Evolutionary conservation across 1,140 invertebrate genomes (phyloP).

Genomic region (Cotesia typhae): DNA sequence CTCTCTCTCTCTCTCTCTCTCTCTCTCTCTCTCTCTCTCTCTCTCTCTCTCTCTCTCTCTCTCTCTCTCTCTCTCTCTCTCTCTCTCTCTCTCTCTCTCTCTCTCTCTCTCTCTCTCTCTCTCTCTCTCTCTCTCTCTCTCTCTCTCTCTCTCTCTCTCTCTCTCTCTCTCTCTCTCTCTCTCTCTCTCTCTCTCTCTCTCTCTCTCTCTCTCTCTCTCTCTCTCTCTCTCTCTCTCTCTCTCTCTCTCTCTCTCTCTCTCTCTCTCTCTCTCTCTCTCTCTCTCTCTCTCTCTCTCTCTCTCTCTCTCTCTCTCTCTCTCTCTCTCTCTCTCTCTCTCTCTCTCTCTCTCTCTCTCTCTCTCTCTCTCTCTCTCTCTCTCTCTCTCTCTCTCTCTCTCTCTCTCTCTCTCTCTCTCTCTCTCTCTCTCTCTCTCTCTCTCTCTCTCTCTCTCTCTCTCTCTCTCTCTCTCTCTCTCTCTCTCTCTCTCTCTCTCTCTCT

Average conservation of each 20-base stretch:
- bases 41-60: constrained; percentile 22
- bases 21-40: constrained; percentile 22
- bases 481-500: constrained; percentile 22
- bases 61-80: constrained; percentile 22
- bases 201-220: constrained; percentile 22
- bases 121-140: constrained; percentile 22
- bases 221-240: constrained; percentile 22
- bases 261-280: constrained; percentile 22
- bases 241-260: constrained; percentile 22
- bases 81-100: constrained; percentile 22
- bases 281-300: constrained; percentile 22
- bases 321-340: constrained; percentile 22
- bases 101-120: constrained; percentile 22
- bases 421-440: constrained; percentile 22
- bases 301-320: constrained; percentile 22
- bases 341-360: constrained; percentile 22
- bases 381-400: constrained; percentile 22
- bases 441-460: constrained; percentile 22
- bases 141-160: constrained; percentile 22
- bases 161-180: constrained; percentile 22
- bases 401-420: constrained; percentile 22
- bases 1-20: constrained; percentile 22
- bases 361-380: constrained; percentile 22
- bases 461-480: constrained; percentile 22
- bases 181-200: constrained; percentile 22